Evolutionary conservation across 2,113 vertebrate genomes (phyloP).

Genomic region (Notothenia coriiceps): DNA sequence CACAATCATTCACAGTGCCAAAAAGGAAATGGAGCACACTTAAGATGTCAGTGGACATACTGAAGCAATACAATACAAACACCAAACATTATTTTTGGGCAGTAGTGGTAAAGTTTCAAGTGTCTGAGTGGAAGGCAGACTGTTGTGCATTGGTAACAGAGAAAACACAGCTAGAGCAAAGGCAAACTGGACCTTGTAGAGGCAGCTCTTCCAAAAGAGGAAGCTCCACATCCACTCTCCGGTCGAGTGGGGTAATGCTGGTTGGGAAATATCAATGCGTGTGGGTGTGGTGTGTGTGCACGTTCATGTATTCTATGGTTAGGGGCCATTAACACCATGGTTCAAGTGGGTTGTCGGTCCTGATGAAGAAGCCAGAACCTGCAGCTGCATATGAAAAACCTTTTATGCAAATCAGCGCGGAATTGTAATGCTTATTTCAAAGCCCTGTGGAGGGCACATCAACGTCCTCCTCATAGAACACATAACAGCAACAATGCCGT

Average conservation of each 20-base stretch:
- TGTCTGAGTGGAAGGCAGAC: not conserved
- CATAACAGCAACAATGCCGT: not conserved
- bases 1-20: not conserved
- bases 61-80: constrained; percentile 16
- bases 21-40: not conserved
- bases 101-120: constrained; percentile 11
- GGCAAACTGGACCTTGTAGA: constrained; percentile 69
- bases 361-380: constrained; percentile 14
- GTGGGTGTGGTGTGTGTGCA: constrained; percentile 5
- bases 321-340: constrained; percentile 58
- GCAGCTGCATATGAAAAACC: constrained; percentile 61
- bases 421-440: not conserved
- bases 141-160: constrained; percentile 14
- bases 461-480: constrained; percentile 2
- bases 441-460: not conserved
- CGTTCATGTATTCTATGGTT: not conserved
- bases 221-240: constrained; percentile 74
- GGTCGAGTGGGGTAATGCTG: constrained; percentile 76
- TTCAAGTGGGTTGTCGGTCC: constrained; percentile 39
- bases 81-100: not conserved
- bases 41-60: not conserved
- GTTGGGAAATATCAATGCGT: constrained; percentile 59
- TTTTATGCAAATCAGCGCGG: not conserved
- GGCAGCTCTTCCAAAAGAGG: constrained; percentile 50
- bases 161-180: constrained; percentile 28